Evolutionary conservation across 2,113 vertebrate species (phyloP), one percentile per base, ranked within the genome.

Genomic region (Egretta garzetta): DNA sequence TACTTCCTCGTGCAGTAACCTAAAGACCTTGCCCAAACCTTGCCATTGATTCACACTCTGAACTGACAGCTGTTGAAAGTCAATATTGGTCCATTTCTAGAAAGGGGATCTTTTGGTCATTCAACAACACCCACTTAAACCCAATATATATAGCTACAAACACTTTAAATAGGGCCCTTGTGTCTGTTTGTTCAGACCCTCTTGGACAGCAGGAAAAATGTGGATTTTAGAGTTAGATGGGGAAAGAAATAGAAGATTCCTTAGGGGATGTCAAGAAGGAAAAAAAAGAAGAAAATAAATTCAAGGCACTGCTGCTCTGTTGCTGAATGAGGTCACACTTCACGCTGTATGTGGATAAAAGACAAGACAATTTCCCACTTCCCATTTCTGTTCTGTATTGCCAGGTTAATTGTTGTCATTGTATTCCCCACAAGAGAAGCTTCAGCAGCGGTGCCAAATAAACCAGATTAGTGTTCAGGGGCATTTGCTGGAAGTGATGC

Each of bases 391-490:
- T 96, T 97, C 95, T 93, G 73, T 90, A 53, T 80, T 94, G 96
- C 96, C 96, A 96, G 85, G 89, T 97, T 97, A 97, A 96, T 98
- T 93, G 80, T 92, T 95, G 95, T 95, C 97, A 95, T 93, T 91
- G 94, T 96, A 80, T 88, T 97, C 92, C 93, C 88, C 94, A 95
- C 86, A 95, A 96, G 90, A 95, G 86, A 94, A 93, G 47, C 72
- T 64, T 95, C 79, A 94, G 96, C 97, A 97, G 60, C 43, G 53
- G 80, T 72, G 96, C 98, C 97, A 98, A 94, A 93, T 88, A 93
- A 97, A 96, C 96, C 37, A 79, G 96, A 95, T 97, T 97, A 97
- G 90, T 86, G 95, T 97, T 97, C 89, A 91, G 95, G 86, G 95
- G 82, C 97, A 92, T 97, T 97, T 95, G 84, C 96, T 95, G 93